Conservation (phyloP, 2,113 vertebrate species). For the Pelobates fuscus region DNA sequence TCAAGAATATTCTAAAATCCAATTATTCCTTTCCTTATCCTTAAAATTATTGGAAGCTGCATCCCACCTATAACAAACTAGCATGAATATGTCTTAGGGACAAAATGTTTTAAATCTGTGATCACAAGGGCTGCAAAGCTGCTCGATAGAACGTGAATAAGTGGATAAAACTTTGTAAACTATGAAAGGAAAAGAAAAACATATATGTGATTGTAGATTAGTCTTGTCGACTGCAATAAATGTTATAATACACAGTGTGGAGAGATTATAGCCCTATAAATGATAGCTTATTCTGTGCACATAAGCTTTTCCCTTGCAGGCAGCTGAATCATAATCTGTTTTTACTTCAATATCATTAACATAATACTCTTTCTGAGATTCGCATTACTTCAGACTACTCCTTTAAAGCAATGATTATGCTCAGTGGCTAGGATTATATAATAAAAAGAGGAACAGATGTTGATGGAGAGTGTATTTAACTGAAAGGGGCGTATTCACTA, state of each 20-base stretch:
- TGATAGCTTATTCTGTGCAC: neutral
- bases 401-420: slow-evolving; percentile 4
- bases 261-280: slow-evolving; percentile 24
- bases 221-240: slow-evolving; percentile 10
- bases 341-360: slow-evolving; percentile 23
- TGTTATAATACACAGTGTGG: neutral
- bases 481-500: too few species aligned
- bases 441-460: neutral
- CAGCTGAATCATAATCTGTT: slow-evolving; percentile 27
- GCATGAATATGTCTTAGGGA: neutral
- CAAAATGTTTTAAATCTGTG: slow-evolving; percentile 14
- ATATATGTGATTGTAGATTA: slow-evolving; percentile 12
- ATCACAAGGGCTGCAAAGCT: slow-evolving; percentile 1
- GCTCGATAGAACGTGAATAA: slow-evolving; percentile 17
- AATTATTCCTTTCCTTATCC: neutral
- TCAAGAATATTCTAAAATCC: too few species aligned
- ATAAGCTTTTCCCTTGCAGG: slow-evolving; percentile 1
- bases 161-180: slow-evolving; percentile 20
- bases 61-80: neutral
- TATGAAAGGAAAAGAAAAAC: neutral
- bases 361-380: slow-evolving; percentile 28
- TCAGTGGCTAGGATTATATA: slow-evolving; percentile 26
- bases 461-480: neutral
- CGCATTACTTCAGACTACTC: neutral
- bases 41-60: neutral